Evolutionary conservation across 1,140 invertebrate species (phyloP).

Genomic region (Heliconius himera): DNA sequence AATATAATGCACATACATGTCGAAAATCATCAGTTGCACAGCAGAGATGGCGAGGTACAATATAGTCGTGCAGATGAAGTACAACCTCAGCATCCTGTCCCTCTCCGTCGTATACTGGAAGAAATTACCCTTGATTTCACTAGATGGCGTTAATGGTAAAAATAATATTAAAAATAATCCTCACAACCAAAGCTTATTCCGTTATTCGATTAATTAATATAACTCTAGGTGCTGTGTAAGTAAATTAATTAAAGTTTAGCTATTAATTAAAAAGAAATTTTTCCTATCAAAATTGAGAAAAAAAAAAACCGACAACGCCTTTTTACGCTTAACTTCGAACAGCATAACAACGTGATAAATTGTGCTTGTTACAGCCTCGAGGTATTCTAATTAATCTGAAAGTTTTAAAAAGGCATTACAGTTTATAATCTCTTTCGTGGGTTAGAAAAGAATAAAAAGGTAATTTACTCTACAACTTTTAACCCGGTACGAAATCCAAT

Average conservation of each 20-base stretch:
- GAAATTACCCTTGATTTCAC: neutral
- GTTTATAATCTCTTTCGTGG: slow-evolving; percentile 33
- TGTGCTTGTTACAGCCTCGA: slow-evolving; percentile 6
- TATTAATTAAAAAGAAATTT: neutral
- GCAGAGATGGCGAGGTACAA: slow-evolving; percentile 85
- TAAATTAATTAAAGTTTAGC: neutral
- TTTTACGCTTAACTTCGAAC: neutral
- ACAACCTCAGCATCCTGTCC: slow-evolving; percentile 92
- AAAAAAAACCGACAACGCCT: neutral
- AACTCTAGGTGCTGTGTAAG: neutral
- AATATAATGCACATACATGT: slow-evolving; percentile 83
- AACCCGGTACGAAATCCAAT: slow-evolving; percentile 39
- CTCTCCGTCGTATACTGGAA: slow-evolving; percentile 74
- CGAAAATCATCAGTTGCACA: slow-evolving; percentile 86
- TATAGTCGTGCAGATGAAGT: slow-evolving; percentile 91
- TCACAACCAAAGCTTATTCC: neutral
- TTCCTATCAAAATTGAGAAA: neutral
- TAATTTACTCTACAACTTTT: slow-evolving; percentile 45
- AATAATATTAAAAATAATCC: neutral
- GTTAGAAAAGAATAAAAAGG: slow-evolving; percentile 34
- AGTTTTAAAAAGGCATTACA: slow-evolving; percentile 39
- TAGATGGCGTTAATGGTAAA: neutral
- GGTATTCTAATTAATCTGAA: slow-evolving; percentile 22
- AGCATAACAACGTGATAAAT: neutral
- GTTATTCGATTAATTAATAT: neutral